Evolutionary conservation across 2,113 vertebrate species (phyloP).

Genomic region (Zeus faber): DNA sequence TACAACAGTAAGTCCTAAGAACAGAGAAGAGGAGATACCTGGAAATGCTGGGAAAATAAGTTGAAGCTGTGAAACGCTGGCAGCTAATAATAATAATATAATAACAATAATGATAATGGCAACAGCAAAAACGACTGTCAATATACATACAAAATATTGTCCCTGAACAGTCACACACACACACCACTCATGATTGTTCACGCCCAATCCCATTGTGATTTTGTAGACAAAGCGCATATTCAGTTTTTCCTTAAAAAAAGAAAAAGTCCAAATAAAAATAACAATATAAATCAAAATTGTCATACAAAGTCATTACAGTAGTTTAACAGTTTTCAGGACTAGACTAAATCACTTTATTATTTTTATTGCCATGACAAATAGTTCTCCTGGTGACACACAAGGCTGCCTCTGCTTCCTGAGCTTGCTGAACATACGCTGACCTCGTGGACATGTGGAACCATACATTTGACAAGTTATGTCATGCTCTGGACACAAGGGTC

Average conservation of each 20-base stretch:
- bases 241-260: neutral
- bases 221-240: slow-evolving; percentile 14
- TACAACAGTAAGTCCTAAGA: slow-evolving; percentile 53
- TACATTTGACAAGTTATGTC: slow-evolving; percentile 1
- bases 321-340: slow-evolving; percentile 11
- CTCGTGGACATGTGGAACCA: neutral
- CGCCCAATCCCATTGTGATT: slow-evolving; percentile 23
- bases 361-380: neutral
- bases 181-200: slow-evolving; percentile 27
- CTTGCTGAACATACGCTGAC: neutral
- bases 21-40: slow-evolving; percentile 30
- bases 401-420: neutral
- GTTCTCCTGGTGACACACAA: neutral
- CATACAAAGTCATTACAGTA: slow-evolving; percentile 39
- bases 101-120: slow-evolving; percentile 35
- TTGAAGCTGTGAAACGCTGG: slow-evolving; percentile 41
- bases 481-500: slow-evolving; percentile 22
- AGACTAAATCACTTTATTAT: slow-evolving; percentile 9
- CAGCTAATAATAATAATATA: slow-evolving; percentile 44
- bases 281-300: slow-evolving; percentile 17
- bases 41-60: slow-evolving; percentile 23
- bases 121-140: slow-evolving; percentile 38
- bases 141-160: slow-evolving; percentile 62
- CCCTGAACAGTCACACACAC: slow-evolving; percentile 70
- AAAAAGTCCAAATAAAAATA: slow-evolving; percentile 19